Evolutionary conservation across 2,113 vertebrate species (phyloP).

Genomic region (Onychostruthus taczanowskii): DNA sequence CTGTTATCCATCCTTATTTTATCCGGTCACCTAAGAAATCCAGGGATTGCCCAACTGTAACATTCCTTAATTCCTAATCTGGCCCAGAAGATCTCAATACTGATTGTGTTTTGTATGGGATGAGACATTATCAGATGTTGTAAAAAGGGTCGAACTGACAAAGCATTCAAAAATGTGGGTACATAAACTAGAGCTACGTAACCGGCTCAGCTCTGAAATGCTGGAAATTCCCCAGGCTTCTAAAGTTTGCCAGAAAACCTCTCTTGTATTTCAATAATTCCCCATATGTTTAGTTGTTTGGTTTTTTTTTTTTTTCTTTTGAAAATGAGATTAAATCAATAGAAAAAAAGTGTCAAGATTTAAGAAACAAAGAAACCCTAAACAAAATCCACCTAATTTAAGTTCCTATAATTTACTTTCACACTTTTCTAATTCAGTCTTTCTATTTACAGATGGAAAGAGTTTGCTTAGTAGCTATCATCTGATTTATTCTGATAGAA

Average conservation of each 20-base stretch:
- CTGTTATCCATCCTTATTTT: background rate
- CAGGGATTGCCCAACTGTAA: background rate
- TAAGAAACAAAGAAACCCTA: background rate
- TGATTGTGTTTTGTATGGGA: background rate
- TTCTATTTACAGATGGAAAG: background rate
- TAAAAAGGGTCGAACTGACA: background rate
- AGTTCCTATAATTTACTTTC: background rate
- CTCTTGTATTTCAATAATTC: background rate
- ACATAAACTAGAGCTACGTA: background rate
- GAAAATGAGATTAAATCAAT: background rate
- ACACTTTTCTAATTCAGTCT: background rate
- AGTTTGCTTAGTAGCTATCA: background rate
- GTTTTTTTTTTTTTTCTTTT: background rate
- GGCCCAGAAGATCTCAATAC: background rate
- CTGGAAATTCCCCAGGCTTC: constrained; percentile 8
- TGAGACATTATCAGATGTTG: background rate
- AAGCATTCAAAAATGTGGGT: background rate
- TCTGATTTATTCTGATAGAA: background rate
- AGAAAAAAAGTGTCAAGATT: background rate
- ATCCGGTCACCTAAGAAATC: background rate
- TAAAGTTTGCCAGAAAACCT: background rate
- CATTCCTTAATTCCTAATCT: background rate
- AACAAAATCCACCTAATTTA: background rate
- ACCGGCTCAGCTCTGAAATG: background rate
- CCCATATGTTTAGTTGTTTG: background rate